Conservation (phyloP, 2,113 vertebrate genomes). For the Eptesicus fuscus region DNA sequence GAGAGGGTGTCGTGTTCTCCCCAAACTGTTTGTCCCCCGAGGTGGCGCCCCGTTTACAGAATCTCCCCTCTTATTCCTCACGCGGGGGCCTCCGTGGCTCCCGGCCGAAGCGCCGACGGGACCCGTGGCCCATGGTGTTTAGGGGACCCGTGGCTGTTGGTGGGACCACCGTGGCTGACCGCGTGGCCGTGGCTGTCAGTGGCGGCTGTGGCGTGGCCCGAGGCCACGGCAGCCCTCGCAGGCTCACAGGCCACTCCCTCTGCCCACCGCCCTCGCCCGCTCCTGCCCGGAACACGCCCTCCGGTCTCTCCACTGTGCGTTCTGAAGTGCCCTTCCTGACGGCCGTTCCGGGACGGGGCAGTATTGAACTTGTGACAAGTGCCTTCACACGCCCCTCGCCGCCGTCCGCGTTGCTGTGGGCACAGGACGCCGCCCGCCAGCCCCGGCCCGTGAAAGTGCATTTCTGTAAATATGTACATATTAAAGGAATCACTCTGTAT, state of each 20-base stretch:
- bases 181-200: neutral
- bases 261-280: constrained; percentile 26
- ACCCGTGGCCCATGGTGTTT: constrained; percentile 24
- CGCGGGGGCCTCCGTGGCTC: constrained; percentile 82
- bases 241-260: accelerated
- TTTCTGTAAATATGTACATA: constrained; percentile 97
- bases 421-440: constrained; percentile 71
- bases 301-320: constrained; percentile 86
- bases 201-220: neutral
- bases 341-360: constrained; percentile 74
- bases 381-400: constrained; percentile 91
- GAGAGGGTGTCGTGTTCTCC: constrained; percentile 79
- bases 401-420: constrained; percentile 83
- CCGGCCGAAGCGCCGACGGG: constrained; percentile 78
- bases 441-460: constrained; percentile 80
- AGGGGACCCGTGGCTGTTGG: neutral
- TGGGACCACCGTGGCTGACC: neutral
- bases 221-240: neutral
- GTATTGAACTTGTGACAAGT: constrained; percentile 94
- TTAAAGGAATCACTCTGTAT: constrained; percentile 96
- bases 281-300: constrained; percentile 63
- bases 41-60: constrained; percentile 85
- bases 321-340: constrained; percentile 83
- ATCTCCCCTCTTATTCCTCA: constrained; percentile 87
- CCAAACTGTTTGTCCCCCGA: constrained; percentile 82